These are phyloP conservation scores for Helicoverpa assulta DNA, from an alignment of 2,888 invertebrate genomes.

Conservation along the genomic window DNA sequence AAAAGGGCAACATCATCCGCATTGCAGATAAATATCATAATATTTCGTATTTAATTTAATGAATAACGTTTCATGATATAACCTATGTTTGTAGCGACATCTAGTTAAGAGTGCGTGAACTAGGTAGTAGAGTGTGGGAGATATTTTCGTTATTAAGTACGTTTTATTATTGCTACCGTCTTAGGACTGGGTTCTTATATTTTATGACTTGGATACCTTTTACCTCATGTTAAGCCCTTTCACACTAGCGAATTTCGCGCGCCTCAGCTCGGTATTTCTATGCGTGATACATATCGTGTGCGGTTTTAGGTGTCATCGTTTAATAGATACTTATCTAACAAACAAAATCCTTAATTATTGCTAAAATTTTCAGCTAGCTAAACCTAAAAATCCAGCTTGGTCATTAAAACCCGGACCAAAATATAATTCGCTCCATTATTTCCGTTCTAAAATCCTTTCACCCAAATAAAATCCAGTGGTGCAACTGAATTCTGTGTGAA, in stretches of 20 bases:
- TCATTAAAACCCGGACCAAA: constrained; percentile 14
- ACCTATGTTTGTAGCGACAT: constrained; percentile 43
- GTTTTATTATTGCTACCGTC: no score
- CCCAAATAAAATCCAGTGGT: constrained; percentile 42
- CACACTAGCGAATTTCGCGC: no score
- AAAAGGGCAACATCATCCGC: constrained; percentile 77
- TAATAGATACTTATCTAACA: no score
- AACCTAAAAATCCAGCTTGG: constrained; percentile 1
- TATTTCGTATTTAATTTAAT: constrained; percentile 74
- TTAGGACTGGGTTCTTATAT: no score
- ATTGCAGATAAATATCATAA: constrained; percentile 80
- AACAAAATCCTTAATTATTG: not conserved
- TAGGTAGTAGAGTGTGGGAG: constrained; percentile 2
- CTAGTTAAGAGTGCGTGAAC: constrained; percentile 39
- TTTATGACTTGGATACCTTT: no score
- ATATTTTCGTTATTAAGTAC: not conserved
- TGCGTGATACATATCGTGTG: no score
- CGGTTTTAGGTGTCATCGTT: no score
- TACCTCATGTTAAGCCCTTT: no score
- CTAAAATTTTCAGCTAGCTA: not conserved
- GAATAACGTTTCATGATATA: constrained; percentile 62
- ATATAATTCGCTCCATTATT: constrained; percentile 20
- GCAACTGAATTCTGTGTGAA: constrained; percentile 45
- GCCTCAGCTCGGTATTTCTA: no score
- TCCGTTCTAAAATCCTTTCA: constrained; percentile 36